Evolutionary conservation across 2,113 vertebrate species (phyloP), one percentile per base, ranked within the genome.

Genomic region (Psammodynastes pulverulentus): DNA sequence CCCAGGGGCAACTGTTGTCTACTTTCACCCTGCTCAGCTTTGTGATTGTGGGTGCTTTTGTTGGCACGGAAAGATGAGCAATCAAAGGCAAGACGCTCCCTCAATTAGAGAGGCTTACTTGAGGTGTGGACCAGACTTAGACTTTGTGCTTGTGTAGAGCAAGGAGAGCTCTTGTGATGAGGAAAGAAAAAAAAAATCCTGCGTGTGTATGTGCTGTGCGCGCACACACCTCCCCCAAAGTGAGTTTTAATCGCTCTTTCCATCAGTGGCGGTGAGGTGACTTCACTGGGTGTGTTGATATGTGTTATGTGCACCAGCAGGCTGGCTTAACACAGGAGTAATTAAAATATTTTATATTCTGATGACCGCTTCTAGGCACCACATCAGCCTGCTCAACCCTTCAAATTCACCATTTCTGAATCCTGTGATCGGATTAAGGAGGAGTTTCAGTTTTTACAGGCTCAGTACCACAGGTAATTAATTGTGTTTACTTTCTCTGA

Each of bases 351-450:
- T 94, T 95, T 91, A 93, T 91, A 93, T 97, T 92, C 92, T 94
- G 52, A 52, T 86, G 52, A 93, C 97, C 96, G 93, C 97, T 98
- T 97, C 96, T 96, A 99, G 99, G 97, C 98, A 96, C 98, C 98
- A 93, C 98, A 99, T 96, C 98, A 99, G 98, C 98, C 98, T 97
- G 98, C 98, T 95, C 98, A 99, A 95, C 98, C 99, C 96, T 99
- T 99, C 97, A 99, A 99, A 98, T 99, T 99, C 97, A 99, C 98
- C 96, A 99, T 99, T 97, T 99, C 98, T 92, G 98, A 99, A 95
- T 99, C 98, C 95, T 98, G 98, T 97, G 99, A 99, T 97, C 98
- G 98, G 97, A 99, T 99, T 98, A 99, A 99, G 98, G 98, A 99
- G 97, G 98, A 99, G 98, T 99, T 99, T 97, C 98, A 99, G 97